Percentiles rank a stretch among this genome's conserved stretches.
Conservation (phyloP, 2,797 vertebrate genomes). For the Lithobates pipiens region DNA sequence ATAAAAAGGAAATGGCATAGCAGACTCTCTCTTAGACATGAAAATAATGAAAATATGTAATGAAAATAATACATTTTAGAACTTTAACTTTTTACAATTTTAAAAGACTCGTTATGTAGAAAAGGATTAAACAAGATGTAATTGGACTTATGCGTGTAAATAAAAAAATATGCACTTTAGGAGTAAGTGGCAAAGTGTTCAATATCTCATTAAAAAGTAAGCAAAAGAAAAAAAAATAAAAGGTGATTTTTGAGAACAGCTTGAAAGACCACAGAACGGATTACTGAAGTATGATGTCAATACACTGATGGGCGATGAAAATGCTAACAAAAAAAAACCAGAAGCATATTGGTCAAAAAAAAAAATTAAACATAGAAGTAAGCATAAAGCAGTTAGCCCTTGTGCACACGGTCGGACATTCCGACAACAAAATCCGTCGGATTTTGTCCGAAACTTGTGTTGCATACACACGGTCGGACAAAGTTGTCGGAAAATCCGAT, state of each 20-base stretch:
- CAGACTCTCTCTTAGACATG: not conserved
- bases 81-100: too few relatives aligned
- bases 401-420: too few relatives aligned
- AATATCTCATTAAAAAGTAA: not conserved
- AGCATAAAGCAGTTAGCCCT: not conserved
- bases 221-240: not conserved
- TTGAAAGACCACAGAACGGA: not conserved
- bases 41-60: too few relatives aligned
- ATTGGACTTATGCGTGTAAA: not conserved
- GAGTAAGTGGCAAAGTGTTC: not conserved
- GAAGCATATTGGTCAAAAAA: not conserved
- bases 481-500: too few relatives aligned
- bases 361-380: not conserved
- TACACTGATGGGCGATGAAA: too few relatives aligned
- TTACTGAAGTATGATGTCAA: not conserved
- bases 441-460: too few relatives aligned
- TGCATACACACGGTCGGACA: too few relatives aligned
- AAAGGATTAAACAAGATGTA: not conserved
- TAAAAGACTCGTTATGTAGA: not conserved
- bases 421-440: too few relatives aligned
- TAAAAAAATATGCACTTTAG: not conserved
- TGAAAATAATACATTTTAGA: not conserved
- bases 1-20: too few relatives aligned
- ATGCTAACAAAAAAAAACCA: too few relatives aligned
- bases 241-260: not conserved